Base-by-base conservation (phyloP, 2,113 vertebrate genomes). In the Leucosticte australis region DNA sequence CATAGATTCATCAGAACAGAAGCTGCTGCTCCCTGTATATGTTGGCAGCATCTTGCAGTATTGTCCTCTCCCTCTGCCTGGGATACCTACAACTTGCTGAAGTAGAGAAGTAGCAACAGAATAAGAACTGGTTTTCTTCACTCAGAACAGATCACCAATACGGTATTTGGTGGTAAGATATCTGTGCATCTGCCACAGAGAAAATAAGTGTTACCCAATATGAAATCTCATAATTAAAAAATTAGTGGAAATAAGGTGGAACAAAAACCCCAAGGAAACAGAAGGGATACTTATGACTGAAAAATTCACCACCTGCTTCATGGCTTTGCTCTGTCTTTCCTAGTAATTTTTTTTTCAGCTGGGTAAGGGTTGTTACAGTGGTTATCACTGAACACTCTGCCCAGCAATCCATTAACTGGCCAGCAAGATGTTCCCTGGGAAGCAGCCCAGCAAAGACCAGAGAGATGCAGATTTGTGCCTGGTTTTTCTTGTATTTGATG, bases 1-100 rank as follows among this genome's bases (percentile, higher is more conserved):
- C 47, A 76, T 77, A 94, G 82, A 94, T 96, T 87, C 57, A 86
- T 90, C 82, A 90, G 79, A 76, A 83, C 15, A 83, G 55, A 83
- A 92, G 82, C 75, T 90, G 47, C 47, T 91, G 18, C 76, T 93
- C 13, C 7, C 39, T 88, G 39, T 35, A 3, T 59, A 6, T 23
- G 20, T 68, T 56, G 39, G 44, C 27, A 92, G 41, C 13, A 71
- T 23, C 56, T 60, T 49, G 27, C 50, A 56, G 11, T 15, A 14
- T 52, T 73, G 52, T 77, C 15, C 19, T 74, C 7, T 39, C 21
- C 78, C n/a, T 67, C 37, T 15, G 5, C 5, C 20, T 77, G 39
- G 15, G 23, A 27, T 65, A 55, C 39, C 28, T 59, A 59, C 50
- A 74, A 44, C 53, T 37, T 44, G 10, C 16, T 56, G 50, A 79